Base-by-base conservation (phyloP, 2,113 vertebrate species). In the Syngnathus floridae region DNA sequence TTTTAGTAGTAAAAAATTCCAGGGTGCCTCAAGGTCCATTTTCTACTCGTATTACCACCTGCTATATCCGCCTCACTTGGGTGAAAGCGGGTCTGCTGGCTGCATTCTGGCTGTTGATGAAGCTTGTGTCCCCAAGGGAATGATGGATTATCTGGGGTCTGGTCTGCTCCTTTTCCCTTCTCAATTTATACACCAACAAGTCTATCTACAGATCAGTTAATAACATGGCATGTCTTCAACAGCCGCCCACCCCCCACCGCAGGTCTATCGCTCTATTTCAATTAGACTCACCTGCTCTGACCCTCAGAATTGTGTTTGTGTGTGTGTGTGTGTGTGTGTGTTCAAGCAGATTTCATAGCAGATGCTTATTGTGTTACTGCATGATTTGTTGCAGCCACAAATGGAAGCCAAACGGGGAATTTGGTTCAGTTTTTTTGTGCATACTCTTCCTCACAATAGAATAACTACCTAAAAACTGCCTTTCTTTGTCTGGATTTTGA, bases 201-300 rank as follows among this genome's bases (percentile, higher is more conserved):
- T 80, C 74, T 83, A 83, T 88, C 85, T 73, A 66, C 54, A 68
- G 67, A 88, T 86, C 85, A 77, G 83, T 82, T 87, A 86, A 84
- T 86, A 83, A 84, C 77, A 63, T 68, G 57, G 66, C 48, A 72
- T 74, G 57, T 74, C 70, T 75, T 4, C 7, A 31, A 31, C 26
- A 31, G 26, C 37, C 56, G 2, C 12, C 2, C 73, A 31, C 59
- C 21, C n/a, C 3, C 70, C 43, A 31, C 26, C 26, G 26, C 67
- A 72, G 66, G 67, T 78, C 62, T 65, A 78, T 79, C 48, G 45
- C 64, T 70, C 67, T 52, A 60, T 84, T 86, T 88, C 81, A 83
- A 84, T 88, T 81, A 83, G 64, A 68, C 51, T 57, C 63, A 36
- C 59, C 81, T 67, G 64, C 71, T 74, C 72, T 83, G 82, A 82